Conservation (phyloP, 2,888 invertebrate species). For the Acanthosoma haemorrhoidale region DNA sequence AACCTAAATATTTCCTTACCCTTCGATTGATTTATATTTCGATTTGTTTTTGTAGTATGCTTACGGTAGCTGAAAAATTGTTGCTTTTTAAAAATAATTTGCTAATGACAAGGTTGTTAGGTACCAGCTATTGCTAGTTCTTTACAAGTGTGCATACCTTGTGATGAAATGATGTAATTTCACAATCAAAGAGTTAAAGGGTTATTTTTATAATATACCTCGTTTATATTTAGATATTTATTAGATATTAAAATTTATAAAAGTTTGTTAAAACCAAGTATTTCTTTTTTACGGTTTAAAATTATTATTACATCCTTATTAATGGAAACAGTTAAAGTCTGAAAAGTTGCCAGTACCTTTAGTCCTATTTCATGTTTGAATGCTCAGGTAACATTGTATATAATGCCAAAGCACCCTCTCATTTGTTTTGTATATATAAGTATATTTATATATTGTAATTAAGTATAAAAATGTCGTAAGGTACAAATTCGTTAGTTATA, state of each 20-base stretch:
- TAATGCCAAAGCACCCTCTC: not conserved
- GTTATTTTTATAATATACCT: not conserved
- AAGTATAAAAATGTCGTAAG: not conserved
- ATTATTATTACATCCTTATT: not conserved
- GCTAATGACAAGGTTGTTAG: too few species aligned
- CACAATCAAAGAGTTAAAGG: too few species aligned
- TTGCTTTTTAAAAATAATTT: too few species aligned
- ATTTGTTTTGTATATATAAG: not conserved
- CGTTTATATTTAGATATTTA: not conserved
- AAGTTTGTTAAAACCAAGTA: not conserved
- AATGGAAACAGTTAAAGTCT: not conserved
- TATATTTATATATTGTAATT: not conserved
- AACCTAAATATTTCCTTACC: too few species aligned
- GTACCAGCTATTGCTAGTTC: too few species aligned
- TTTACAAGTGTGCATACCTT: too few species aligned
- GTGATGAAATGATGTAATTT: too few species aligned
- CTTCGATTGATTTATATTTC: too few species aligned
- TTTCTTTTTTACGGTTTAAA: not conserved
- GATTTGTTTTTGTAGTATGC: too few species aligned
- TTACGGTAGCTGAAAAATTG: too few species aligned
- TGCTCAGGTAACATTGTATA: conserved; percentile 1
- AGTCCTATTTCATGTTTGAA: not conserved
- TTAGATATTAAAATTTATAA: not conserved
- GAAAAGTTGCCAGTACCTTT: not conserved
- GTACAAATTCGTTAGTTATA: not conserved